Evolutionary conservation across 2,888 invertebrate genomes (phyloP).

Genomic region (Platycheirus albimanus): DNA sequence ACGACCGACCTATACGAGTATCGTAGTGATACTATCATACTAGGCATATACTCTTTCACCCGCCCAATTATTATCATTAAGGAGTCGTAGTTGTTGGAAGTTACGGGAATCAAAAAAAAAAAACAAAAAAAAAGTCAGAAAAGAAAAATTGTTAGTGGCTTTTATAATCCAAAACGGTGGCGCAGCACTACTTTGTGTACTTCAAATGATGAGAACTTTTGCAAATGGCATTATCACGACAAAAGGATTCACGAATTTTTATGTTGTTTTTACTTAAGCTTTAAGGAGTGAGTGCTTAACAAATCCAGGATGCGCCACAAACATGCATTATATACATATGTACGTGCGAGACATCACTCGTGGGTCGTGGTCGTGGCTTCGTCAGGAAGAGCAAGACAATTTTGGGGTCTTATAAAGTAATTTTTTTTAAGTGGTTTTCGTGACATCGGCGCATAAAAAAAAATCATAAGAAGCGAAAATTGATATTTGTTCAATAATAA

Average conservation of each 20-base stretch:
- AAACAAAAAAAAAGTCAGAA: slow-evolving; percentile 44
- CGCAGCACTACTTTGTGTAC: slow-evolving; percentile 43
- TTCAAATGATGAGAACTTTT: slow-evolving; percentile 71
- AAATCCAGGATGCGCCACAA: slow-evolving; percentile 60
- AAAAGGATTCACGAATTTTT: slow-evolving; percentile 32
- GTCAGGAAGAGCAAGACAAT: slow-evolving; percentile 64
- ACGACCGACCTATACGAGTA: slow-evolving; percentile 24
- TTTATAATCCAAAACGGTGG: slow-evolving; percentile 59
- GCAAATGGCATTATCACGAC: slow-evolving; percentile 61
- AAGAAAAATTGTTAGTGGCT: slow-evolving; percentile 56
- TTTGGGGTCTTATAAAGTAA: slow-evolving; percentile 74
- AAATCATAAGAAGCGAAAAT: slow-evolving; percentile 71
- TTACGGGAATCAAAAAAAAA: slow-evolving; percentile 23
- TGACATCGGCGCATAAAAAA: slow-evolving; percentile 72
- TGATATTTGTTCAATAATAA: slow-evolving; percentile 74
- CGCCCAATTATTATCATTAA: slow-evolving; percentile 72
- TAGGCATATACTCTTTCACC: slow-evolving; percentile 57
- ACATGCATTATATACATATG: too few species aligned
- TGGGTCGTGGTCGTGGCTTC: too few species aligned
- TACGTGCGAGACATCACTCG: slow-evolving; percentile 45
- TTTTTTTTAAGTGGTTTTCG: slow-evolving; percentile 72
- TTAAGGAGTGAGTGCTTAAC: slow-evolving; percentile 33
- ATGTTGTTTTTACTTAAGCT: slow-evolving; percentile 10
- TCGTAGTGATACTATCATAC: slow-evolving; percentile 41
- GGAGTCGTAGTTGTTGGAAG: slow-evolving; percentile 45